Evolutionary conservation across 1,140 invertebrate species (phyloP).

Genomic region (Camponotus vicinus): DNA sequence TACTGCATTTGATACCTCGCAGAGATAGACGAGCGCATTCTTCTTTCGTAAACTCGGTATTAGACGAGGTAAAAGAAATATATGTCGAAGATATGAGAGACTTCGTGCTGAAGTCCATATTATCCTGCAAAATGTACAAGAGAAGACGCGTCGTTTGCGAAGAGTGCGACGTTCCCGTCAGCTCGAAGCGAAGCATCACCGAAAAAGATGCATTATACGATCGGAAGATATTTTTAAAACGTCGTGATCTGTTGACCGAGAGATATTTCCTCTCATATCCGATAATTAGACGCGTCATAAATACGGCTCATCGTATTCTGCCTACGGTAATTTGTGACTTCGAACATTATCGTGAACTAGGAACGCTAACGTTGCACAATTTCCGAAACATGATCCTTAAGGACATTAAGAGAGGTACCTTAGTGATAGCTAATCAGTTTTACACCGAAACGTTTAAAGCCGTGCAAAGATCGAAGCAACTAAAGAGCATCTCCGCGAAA

Average conservation of each 20-base stretch:
- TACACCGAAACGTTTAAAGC: conserved; percentile 76
- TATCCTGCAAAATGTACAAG: conserved; percentile 41
- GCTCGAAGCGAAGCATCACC: background rate
- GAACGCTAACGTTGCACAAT: conserved; percentile 54
- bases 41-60: conserved; percentile 65
- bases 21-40: conserved; percentile 72
- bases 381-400: conserved; percentile 70
- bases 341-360: conserved; percentile 47
- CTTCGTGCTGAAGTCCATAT: conserved; percentile 59
- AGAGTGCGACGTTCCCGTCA: background rate
- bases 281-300: conserved; percentile 77
- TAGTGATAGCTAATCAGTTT: conserved; percentile 77
- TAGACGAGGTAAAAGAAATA: conserved; percentile 77
- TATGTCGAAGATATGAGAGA: conserved; percentile 79
- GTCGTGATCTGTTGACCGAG: conserved; percentile 66
- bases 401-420: conserved; percentile 72
- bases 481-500: conserved; percentile 64
- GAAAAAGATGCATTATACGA: background rate
- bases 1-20: conserved; percentile 76
- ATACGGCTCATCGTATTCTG: conserved; percentile 72
- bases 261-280: conserved; percentile 81
- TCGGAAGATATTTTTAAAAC: conserved; percentile 64
- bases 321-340: conserved; percentile 75
- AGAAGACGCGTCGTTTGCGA: background rate
- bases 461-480: conserved; percentile 62